Evolutionary conservation across 2,888 invertebrate genomes (phyloP).

Genomic region (Megastigmus dorsalis): DNA sequence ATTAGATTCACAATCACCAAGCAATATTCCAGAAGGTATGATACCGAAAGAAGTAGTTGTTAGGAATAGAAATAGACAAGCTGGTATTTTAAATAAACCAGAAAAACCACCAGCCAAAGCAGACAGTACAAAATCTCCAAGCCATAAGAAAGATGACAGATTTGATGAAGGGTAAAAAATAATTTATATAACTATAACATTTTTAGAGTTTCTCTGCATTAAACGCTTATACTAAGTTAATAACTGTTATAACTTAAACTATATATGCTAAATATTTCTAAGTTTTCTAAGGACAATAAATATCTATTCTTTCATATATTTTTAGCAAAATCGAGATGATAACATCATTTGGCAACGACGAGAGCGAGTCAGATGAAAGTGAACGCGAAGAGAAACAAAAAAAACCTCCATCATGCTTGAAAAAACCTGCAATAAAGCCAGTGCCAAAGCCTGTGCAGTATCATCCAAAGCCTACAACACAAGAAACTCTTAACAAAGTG

Average conservation of each 20-base stretch:
- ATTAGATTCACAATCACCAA: slow-evolving; percentile 67
- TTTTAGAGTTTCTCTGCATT: not conserved
- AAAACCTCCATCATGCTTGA: slow-evolving; percentile 6
- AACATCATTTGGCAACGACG: slow-evolving; percentile 77
- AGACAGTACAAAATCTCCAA: slow-evolving; percentile 57
- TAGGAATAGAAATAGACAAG: slow-evolving; percentile 69
- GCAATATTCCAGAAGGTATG: slow-evolving; percentile 71
- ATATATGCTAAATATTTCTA: no score
- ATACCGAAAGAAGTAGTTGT: slow-evolving; percentile 72
- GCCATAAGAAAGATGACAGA: slow-evolving; percentile 67
- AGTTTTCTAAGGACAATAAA: no score
- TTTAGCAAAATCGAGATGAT: slow-evolving; percentile 77
- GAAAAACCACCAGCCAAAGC: slow-evolving; percentile 60
- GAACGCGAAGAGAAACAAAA: slow-evolving; percentile 55
- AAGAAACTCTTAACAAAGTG: no score
- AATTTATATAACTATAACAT: not conserved
- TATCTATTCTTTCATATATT: not conserved
- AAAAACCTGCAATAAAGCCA: slow-evolving; percentile 17
- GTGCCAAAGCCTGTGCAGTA: not conserved
- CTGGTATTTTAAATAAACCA: slow-evolving; percentile 61
- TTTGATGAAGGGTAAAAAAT: slow-evolving; percentile 74
- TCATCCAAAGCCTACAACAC: slow-evolving; percentile 5
- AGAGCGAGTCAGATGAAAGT: slow-evolving; percentile 70
- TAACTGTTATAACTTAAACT: no score
- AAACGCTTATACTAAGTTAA: not conserved